Base-by-base conservation (phyloP, 2,797 vertebrate genomes). In the Phrynocephalus vlangalii region DNA sequence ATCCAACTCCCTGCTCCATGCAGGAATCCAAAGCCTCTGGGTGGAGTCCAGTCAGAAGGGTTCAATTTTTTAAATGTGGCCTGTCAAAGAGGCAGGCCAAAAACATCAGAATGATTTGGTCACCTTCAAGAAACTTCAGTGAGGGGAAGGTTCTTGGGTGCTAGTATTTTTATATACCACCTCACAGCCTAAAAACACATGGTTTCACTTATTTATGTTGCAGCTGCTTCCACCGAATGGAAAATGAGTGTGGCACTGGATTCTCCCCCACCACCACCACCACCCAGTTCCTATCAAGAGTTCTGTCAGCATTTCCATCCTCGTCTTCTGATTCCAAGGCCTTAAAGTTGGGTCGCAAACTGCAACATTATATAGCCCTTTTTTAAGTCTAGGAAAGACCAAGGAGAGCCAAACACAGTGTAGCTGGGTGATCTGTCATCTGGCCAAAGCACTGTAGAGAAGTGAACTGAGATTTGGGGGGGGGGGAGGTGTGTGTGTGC, bases 301-400 rank as follows among this genome's bases (percentile, higher is more conserved):
- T 9, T 81, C 91, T 22, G 8, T 7, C 87, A 89, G 88, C 90
- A 70, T 78, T 73, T 70, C 76, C 85, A 90, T 38, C n/a, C 0
- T 30, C 11, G 70, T 33, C 73, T 89, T 77, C 87, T 24, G 1
- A 38, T 56, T 0, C 77, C 89, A 66, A 78, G 83, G 48, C 87
- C 11, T 79, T 72, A 60, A 63, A 5, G 68, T 85, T 48, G 75
- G 7, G 8, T 7, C 86, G 26, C 84, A 26, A 87, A 68, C 38
- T 7, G 82, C 48, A 50, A 5, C 10, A 50, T 76, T 82, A 26
- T 10, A 67, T 26, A 3, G 33, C 20, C 71, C 20, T 63, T 75
- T 48, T 66, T 52, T 0, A 0, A 68, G 7, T 3, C 5, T 82
- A 52, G 84, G 83, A 1, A 0, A 26, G 0, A 11, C 0, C 2